Conservation (phyloP, 2,797 vertebrate genomes). For the Muscicapa comitata region DNA sequence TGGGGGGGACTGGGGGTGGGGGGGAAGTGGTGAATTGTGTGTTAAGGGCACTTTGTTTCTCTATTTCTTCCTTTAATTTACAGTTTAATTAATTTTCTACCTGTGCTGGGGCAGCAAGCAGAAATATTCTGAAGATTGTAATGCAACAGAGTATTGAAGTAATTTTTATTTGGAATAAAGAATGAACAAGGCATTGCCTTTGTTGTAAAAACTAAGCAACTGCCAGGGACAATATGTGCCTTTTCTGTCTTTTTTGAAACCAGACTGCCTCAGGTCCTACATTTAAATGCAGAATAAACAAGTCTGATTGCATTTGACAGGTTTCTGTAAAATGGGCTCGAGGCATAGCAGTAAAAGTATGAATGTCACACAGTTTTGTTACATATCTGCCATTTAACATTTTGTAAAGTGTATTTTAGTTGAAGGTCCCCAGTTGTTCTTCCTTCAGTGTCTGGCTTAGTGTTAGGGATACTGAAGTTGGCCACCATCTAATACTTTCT, state of each 20-base stretch:
- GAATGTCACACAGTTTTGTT: slow-evolving; percentile 66
- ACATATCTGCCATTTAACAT: slow-evolving; percentile 37
- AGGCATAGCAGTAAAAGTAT: slow-evolving; percentile 60
- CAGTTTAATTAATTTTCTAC: not conserved
- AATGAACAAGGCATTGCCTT: slow-evolving; percentile 23
- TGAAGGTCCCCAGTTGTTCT: slow-evolving; percentile 28
- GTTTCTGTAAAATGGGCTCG: slow-evolving; percentile 59
- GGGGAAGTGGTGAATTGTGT: not conserved
- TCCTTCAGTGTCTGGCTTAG: not conserved
- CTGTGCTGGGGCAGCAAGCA: not conserved
- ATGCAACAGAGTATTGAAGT: not conserved
- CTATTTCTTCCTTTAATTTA: not conserved
- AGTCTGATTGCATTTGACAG: slow-evolving; percentile 72
- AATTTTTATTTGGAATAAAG: slow-evolving; percentile 24
- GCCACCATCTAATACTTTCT: not conserved
- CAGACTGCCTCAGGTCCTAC: slow-evolving; percentile 48
- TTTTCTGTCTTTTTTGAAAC: slow-evolving; percentile 51
- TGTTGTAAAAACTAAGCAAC: slow-evolving; percentile 31
- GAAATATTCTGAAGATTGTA: not conserved
- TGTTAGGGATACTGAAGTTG: not conserved
- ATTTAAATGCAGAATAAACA: slow-evolving; percentile 72
- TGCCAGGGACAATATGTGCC: slow-evolving; percentile 68
- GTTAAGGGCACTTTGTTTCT: not conserved
- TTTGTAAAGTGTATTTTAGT: slow-evolving; percentile 39
- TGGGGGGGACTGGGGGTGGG: fast-evolving